Evolutionary conservation across 2,113 vertebrate species (phyloP).

Genomic region (Morone chrysops): DNA sequence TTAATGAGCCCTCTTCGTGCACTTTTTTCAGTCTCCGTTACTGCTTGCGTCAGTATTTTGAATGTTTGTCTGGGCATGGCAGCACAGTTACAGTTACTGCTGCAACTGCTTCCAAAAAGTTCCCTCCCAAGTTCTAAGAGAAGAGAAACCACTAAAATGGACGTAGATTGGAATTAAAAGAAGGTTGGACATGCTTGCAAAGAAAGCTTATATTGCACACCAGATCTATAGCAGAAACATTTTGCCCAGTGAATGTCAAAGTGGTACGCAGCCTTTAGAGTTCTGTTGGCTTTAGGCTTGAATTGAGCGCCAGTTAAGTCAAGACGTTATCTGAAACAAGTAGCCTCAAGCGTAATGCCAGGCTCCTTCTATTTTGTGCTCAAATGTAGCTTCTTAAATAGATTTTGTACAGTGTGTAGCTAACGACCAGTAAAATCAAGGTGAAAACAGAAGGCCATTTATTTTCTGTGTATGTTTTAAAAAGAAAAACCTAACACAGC

Average conservation of each 20-base stretch:
- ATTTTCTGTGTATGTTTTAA: background rate
- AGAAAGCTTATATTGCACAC: background rate
- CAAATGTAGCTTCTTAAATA: slow-evolving; percentile 1
- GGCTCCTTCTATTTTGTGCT: background rate
- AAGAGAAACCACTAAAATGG: background rate
- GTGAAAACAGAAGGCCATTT: background rate
- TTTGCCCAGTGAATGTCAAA: slow-evolving; percentile 30
- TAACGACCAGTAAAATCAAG: background rate
- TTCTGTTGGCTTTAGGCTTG: slow-evolving; percentile 18
- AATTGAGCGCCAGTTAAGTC: slow-evolving; percentile 39
- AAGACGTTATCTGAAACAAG: slow-evolving; percentile 3
- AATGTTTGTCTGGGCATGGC: background rate
- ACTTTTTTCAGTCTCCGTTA: background rate
- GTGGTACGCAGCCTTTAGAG: background rate
- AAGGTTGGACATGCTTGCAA: background rate
- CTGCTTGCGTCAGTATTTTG: slow-evolving; percentile 1
- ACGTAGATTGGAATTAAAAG: background rate
- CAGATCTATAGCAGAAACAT: background rate
- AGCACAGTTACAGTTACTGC: background rate
- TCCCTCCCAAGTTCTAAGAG: background rate
- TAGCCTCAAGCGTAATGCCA: background rate
- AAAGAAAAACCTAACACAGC: background rate
- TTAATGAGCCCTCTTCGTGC: slow-evolving; percentile 25
- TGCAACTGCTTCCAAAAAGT: background rate
- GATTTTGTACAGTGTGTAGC: background rate